Percentiles rank a stretch among this genome's conserved stretches.
phyloP scores from a whole-genome alignment of 2,888 invertebrate genomes.

The Caenorhabditis imperialis region DNA sequence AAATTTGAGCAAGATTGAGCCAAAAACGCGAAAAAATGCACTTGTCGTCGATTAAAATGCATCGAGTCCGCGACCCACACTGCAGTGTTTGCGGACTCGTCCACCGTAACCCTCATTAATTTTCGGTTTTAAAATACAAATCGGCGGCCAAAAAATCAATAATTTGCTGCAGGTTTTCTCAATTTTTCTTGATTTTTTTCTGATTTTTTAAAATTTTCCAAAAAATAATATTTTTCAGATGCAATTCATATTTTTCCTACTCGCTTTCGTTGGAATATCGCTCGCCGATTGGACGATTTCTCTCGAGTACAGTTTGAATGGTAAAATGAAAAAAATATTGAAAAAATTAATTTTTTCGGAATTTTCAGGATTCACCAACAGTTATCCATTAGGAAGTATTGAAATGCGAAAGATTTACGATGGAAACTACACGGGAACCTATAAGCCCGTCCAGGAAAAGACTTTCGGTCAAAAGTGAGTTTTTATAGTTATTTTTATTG shows the following conservation, averaged over 20 bases:
- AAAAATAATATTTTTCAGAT: too few species aligned
- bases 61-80: slow-evolving; percentile 5
- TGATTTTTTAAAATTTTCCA: too few species aligned
- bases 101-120: slow-evolving; percentile 23
- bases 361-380: slow-evolving; percentile 53
- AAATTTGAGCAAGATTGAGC: not conserved
- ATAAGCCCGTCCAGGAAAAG: slow-evolving; percentile 44
- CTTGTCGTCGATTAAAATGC: slow-evolving; percentile 29
- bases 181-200: too few species aligned
- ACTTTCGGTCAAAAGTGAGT: slow-evolving; percentile 42
- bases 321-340: too few species aligned
- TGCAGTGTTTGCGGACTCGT: slow-evolving; percentile 16
- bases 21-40: slow-evolving; percentile 12
- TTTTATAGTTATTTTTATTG: not conserved
- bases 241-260: too few species aligned
- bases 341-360: slow-evolving; percentile 6
- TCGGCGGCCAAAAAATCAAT: slow-evolving; percentile 22
- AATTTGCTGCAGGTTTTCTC: not conserved
- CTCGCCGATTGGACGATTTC: slow-evolving; percentile 55
- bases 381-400: slow-evolving; percentile 59
- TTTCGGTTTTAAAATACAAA: slow-evolving; percentile 4
- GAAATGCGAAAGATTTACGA: slow-evolving; percentile 59
- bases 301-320: slow-evolving; percentile 59
- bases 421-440: slow-evolving; percentile 70
- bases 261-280: too few species aligned